These are phyloP conservation scores for Drosophila barbarae DNA, from an alignment of 2,888 invertebrate genomes.

Conservation along the genomic window DNA sequence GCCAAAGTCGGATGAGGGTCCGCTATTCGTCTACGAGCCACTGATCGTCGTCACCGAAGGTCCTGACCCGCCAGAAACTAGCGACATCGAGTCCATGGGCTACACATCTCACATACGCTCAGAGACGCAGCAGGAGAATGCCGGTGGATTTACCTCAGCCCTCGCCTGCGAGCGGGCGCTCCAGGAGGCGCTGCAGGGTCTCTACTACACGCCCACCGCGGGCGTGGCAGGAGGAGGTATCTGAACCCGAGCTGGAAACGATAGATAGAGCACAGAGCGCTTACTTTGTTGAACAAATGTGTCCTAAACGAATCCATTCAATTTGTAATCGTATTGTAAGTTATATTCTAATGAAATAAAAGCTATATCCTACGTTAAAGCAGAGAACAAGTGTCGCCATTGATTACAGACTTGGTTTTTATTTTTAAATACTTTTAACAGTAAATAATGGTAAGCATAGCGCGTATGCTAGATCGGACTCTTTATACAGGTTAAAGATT, in stretches of 20 bases:
- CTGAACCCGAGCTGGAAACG: background rate
- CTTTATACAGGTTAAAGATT: constrained; percentile 43
- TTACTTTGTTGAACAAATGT: constrained; percentile 62
- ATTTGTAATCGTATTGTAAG: constrained; percentile 21
- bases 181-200: constrained; percentile 91
- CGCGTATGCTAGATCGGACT: constrained; percentile 34
- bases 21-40: constrained; percentile 86
- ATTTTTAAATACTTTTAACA: constrained; percentile 69
- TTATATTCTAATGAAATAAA: constrained; percentile 29
- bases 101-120: constrained; percentile 88
- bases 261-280: constrained; percentile 45
- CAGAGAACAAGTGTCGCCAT: background rate
- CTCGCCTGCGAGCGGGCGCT: constrained; percentile 92
- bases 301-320: constrained; percentile 35
- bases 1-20: constrained; percentile 88
- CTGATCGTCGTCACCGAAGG: constrained; percentile 84
- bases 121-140: constrained; percentile 87
- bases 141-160: constrained; percentile 92
- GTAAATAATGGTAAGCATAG: constrained; percentile 51
- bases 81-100: constrained; percentile 84
- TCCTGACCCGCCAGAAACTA: constrained; percentile 84
- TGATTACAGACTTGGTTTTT: constrained; percentile 65
- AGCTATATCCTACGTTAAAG: constrained; percentile 14
- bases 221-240: constrained; percentile 34
- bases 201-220: constrained; percentile 78